Evolutionary conservation across 2,113 vertebrate genomes (phyloP), one percentile per base, ranked within the genome.

Genomic region (Cettia cetti): DNA sequence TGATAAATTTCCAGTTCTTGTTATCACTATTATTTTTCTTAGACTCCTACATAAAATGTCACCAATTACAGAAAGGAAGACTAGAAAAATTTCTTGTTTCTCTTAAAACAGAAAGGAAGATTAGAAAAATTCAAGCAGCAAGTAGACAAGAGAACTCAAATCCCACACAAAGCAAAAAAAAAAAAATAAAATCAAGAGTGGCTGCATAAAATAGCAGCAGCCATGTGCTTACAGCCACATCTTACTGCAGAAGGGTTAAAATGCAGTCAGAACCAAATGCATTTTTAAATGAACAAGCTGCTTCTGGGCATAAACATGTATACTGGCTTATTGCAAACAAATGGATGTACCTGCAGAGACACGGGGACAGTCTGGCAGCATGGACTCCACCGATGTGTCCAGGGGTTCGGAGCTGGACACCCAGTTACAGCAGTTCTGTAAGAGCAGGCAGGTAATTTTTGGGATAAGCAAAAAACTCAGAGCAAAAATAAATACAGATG

Each of bases 371-470:
- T 99, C 99, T 4, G 99, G 99, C 74, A 99, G 98, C 99, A 99
- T 99, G 90, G 99, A 98, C 56, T 99, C 99, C 97, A 99, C 98
- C 0, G 98, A 98, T 0, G 99, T 98, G 96, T 99, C 99, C 96
- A 99, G 86, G 5, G 99, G 98, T 93, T 99, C 99, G 3, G 99
- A 98, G 97, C 99, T 99, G 35, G 99, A 99, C 70, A 99, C 99
- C 99, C 99, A 99, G 95, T 99, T 99, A 96, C 98, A 98, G 97
- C 99, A 99, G 95, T 98, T 99, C 99, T 99, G 97, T 53, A 96
- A 97, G 74, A 68, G 31, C 50, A 97, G 13, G 97, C 31, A 91
- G 66, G 92, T 5, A 94, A 91, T 74, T 91, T 26, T 66, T 88
- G 11, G 50, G 28, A 72, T 95, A 65, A 97, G 78, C 31, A 24